Evolutionary conservation across 2,888 invertebrate species (phyloP).

Genomic region (Cordilura impudica): DNA sequence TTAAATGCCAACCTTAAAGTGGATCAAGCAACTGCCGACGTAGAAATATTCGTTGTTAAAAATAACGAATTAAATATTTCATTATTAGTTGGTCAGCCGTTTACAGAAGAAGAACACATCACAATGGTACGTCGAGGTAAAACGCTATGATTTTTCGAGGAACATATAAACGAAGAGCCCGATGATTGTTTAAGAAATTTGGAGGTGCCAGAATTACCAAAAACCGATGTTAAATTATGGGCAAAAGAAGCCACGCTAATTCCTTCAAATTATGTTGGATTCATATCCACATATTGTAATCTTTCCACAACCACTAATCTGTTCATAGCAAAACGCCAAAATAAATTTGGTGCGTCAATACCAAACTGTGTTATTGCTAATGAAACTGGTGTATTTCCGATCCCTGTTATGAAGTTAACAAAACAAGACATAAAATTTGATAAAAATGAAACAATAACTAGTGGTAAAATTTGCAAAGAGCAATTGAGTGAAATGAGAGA

Average conservation of each 20-base stretch:
- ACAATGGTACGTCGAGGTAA: constrained; percentile 49
- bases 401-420: constrained; percentile 40
- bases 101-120: constrained; percentile 51
- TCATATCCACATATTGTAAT: constrained; percentile 31
- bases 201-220: constrained; percentile 38
- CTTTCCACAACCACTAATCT: not conserved
- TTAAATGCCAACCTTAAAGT: constrained; percentile 38
- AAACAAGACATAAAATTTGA: constrained; percentile 29
- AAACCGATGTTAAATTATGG: constrained; percentile 46
- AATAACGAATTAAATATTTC: constrained; percentile 37
- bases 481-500: constrained; percentile 1
- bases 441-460: constrained; percentile 16
- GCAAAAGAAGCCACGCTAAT: constrained; percentile 47
- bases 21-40: constrained; percentile 33
- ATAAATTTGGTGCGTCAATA: constrained; percentile 34
- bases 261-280: constrained; percentile 49
- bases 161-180: constrained; percentile 36
- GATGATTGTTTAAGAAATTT: constrained; percentile 39
- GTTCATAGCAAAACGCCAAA: constrained; percentile 32
- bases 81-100: constrained; percentile 46
- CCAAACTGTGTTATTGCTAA: constrained; percentile 34
- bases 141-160: constrained; percentile 43
- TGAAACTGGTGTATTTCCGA: constrained; percentile 24
- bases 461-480: constrained; percentile 1
- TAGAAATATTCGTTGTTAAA: constrained; percentile 43